Conservation (phyloP, 2,888 invertebrate species). For the Volucella zonaria region DNA sequence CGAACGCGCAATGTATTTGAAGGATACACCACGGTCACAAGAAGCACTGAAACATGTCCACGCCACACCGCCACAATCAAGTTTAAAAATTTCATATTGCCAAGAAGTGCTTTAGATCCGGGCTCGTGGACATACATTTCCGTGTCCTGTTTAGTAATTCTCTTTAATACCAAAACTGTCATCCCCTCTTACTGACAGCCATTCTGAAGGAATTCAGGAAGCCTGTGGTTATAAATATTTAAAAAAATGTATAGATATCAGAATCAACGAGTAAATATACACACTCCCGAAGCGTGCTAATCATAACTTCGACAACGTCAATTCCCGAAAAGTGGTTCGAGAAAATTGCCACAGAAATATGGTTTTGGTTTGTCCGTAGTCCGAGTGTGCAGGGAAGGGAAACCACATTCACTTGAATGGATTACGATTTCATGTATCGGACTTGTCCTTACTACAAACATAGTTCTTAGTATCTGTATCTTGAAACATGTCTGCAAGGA, state of each 20-base stretch:
- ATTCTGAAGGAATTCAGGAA: background rate
- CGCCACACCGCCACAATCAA: slow-evolving; percentile 1
- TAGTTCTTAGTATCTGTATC: slow-evolving; percentile 1
- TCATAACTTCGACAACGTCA: too few species aligned
- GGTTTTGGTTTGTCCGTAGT: too few species aligned
- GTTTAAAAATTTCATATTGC: slow-evolving; percentile 2
- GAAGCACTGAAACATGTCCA: background rate
- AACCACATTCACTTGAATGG: too few species aligned
- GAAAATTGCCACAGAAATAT: too few species aligned
- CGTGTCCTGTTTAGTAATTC: slow-evolving; percentile 20
- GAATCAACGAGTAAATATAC: background rate
- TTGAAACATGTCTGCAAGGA: slow-evolving; percentile 11
- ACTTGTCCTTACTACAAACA: background rate
- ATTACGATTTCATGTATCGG: too few species aligned
- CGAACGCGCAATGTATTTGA: background rate
- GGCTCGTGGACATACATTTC: slow-evolving; percentile 26
- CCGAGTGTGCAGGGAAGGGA: too few species aligned
- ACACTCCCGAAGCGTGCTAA: background rate
- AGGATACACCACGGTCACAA: slow-evolving; percentile 9
- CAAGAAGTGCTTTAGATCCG: slow-evolving; percentile 19
- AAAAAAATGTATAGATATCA: background rate
- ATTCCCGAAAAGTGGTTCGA: too few species aligned
- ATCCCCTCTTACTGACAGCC: background rate
- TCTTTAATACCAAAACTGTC: background rate
- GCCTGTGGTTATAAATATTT: slow-evolving; percentile 22